Conservation (phyloP, 2,888 invertebrate genomes). For the Scelioninae gen. 2 region DNA sequence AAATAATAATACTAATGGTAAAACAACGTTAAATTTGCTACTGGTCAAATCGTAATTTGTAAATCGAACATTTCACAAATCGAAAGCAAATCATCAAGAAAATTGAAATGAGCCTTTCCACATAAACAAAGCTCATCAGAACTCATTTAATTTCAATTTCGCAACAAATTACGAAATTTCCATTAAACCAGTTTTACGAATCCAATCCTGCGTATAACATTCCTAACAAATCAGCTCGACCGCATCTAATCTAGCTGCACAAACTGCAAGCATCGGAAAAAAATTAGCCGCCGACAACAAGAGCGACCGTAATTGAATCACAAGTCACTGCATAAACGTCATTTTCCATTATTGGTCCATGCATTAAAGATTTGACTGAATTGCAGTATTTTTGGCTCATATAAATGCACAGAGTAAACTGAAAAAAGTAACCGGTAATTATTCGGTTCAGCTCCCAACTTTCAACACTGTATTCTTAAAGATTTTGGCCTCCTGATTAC, state of each 20-base stretch:
- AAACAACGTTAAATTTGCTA: not conserved
- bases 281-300: conserved; percentile 18
- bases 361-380: conserved; percentile 7
- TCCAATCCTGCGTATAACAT: conserved; percentile 36
- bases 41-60: not conserved
- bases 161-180: conserved; percentile 39
- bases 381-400: too few relatives aligned
- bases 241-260: conserved; percentile 21
- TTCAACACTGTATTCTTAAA: too few relatives aligned
- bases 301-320: conserved; percentile 25
- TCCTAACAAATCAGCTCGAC: conserved; percentile 21
- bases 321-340: conserved; percentile 13
- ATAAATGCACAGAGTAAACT: too few relatives aligned
- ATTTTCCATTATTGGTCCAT: conserved; percentile 7
- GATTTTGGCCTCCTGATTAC: too few relatives aligned
- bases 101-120: conserved; percentile 24
- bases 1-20: too few relatives aligned
- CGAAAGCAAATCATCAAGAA: conserved; percentile 33
- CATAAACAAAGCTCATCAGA: conserved; percentile 44
- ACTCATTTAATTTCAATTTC: conserved; percentile 47
- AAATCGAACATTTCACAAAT: conserved; percentile 12
- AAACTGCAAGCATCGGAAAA: conserved; percentile 20
- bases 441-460: too few relatives aligned
- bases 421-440: too few relatives aligned
- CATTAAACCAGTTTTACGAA: conserved; percentile 43